phyloP scores from a whole-genome alignment of 2,888 invertebrate genomes.

The Hipparchia sbordonii region DNA sequence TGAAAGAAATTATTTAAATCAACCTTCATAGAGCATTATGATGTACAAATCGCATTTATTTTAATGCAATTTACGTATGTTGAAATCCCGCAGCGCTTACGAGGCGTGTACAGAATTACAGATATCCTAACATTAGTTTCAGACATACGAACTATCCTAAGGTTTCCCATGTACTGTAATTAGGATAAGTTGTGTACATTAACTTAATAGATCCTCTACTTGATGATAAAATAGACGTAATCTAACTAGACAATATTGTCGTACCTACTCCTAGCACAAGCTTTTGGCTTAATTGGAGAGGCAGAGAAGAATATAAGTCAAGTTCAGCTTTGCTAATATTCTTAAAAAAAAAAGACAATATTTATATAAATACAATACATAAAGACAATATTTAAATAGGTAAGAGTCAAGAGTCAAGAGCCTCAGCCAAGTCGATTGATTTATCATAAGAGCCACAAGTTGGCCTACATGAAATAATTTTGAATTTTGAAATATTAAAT shows the following conservation, averaged over 20 bases:
- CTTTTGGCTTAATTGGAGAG: too few species aligned
- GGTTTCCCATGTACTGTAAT: constrained; percentile 35
- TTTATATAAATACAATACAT: too few species aligned
- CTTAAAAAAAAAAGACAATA: too few species aligned
- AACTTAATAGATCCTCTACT: neutral
- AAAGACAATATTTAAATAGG: neutral
- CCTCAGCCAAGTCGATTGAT: too few species aligned
- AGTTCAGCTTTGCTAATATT: too few species aligned
- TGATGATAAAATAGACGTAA: neutral
- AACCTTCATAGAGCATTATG: constrained; percentile 39
- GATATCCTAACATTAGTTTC: constrained; percentile 40
- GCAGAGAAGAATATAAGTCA: too few species aligned
- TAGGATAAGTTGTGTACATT: constrained; percentile 26
- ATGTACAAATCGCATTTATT: constrained; percentile 52
- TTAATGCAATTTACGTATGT: constrained; percentile 54
- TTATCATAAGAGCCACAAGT: too few species aligned
- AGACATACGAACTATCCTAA: constrained; percentile 31
- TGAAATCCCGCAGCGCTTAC: constrained; percentile 47
- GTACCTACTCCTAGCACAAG: too few species aligned
- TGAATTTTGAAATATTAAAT: too few species aligned
- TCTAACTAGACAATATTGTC: neutral
- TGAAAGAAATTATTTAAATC: constrained; percentile 11
- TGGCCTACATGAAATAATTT: too few species aligned
- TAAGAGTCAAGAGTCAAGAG: too few species aligned
- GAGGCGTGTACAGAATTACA: constrained; percentile 31